Conservation (phyloP, 2,888 invertebrate genomes). For the Polymixis lichenea region DNA sequence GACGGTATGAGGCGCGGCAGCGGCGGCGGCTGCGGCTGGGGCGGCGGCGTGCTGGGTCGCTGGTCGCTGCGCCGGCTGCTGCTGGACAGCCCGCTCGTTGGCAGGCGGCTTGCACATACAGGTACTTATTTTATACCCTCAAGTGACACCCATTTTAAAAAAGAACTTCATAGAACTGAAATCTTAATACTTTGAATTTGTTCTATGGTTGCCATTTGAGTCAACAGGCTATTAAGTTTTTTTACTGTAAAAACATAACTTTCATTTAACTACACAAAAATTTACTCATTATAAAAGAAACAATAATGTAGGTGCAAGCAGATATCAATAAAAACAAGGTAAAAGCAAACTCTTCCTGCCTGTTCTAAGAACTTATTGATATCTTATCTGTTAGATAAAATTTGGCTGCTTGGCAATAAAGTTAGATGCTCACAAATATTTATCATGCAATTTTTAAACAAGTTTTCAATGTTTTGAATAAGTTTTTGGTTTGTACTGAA, state of each 20-base stretch:
- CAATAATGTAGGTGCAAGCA: background rate
- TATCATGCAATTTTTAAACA: background rate
- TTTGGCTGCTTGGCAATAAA: slow-evolving; percentile 15
- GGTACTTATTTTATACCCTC: slow-evolving; percentile 70
- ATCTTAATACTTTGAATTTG: background rate
- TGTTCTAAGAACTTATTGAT: slow-evolving; percentile 31
- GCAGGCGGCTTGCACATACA: slow-evolving; percentile 91
- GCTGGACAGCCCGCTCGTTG: slow-evolving; percentile 93
- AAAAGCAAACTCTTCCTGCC: slow-evolving; percentile 14
- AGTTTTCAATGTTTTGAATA: background rate
- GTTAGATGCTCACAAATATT: background rate
- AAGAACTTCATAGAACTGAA: background rate
- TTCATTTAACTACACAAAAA: background rate
- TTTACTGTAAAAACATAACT: background rate
- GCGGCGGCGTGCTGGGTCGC: slow-evolving; percentile 88
- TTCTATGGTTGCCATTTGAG: background rate
- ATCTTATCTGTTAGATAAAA: slow-evolving; percentile 41
- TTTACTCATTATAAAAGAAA: background rate
- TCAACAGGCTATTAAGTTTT: background rate
- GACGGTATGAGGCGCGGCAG: slow-evolving; percentile 86
- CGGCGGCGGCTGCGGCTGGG: slow-evolving; percentile 86
- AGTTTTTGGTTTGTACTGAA: background rate
- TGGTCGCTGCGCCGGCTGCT: slow-evolving; percentile 93
- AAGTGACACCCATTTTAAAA: background rate
- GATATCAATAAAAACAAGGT: slow-evolving; percentile 13